Percentiles rank a stretch among this genome's conserved stretches.
Evolutionary conservation across 2,888 invertebrate species (phyloP).

Genomic region (Drosophila prostipennis): DNA sequence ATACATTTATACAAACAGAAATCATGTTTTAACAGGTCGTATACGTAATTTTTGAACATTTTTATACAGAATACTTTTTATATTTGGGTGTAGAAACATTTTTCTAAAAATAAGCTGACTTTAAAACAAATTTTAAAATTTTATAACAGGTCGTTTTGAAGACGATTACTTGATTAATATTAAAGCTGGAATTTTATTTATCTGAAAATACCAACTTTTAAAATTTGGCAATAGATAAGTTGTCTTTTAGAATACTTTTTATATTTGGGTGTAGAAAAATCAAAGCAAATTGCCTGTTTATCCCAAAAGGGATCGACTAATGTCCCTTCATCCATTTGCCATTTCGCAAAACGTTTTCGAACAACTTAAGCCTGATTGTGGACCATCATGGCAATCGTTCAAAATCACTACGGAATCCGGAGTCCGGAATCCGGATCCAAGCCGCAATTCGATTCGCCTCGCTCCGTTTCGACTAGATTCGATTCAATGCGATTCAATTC

Average conservation of each 20-base stretch:
- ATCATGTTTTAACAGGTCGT: conserved; percentile 11
- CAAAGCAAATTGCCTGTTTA: neutral
- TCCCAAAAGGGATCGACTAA: neutral
- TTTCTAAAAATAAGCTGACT: too few species aligned
- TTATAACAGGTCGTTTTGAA: conserved; percentile 5
- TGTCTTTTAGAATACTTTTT: too few species aligned
- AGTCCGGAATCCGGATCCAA: neutral
- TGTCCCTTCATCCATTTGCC: neutral
- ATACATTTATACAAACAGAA: too few species aligned
- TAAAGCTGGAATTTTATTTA: too few species aligned
- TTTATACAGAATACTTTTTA: too few species aligned
- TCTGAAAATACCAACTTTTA: too few species aligned
- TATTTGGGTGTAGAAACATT: too few species aligned
- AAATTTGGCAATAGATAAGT: too few species aligned
- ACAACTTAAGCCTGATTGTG: conserved; percentile 21
- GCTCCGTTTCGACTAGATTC: too few species aligned
- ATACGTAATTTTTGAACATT: conserved; percentile 22
- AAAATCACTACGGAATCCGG: conserved; percentile 22
- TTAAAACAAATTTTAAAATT: too few species aligned
- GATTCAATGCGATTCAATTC: conserved; percentile 33
- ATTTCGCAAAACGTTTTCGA: neutral
- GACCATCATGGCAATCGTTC: conserved; percentile 19
- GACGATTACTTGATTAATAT: too few species aligned
- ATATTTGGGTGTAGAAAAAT: too few species aligned
- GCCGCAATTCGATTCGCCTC: conserved; percentile 15